Evolutionary conservation across 2,113 vertebrate species (phyloP).

Genomic region (Forbesichthys papilliferus): DNA sequence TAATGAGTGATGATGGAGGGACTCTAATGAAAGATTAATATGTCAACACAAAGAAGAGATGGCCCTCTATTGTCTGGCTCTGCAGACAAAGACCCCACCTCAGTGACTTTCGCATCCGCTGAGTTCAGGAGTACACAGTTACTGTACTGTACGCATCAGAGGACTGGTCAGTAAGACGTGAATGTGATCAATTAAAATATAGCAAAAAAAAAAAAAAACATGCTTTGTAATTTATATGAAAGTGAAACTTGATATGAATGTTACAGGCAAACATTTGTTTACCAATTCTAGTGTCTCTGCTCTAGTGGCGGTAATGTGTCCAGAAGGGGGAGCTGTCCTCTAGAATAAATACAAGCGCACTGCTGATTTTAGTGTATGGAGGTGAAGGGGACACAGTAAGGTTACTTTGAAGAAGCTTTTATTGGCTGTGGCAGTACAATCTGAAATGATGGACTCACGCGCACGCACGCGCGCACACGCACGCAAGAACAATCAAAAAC

Average conservation of each 20-base stretch:
- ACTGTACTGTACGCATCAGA: too few species aligned
- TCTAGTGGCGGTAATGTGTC: slow-evolving; percentile 2
- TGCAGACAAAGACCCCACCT: slow-evolving; percentile 11
- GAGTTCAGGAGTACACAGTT: not conserved
- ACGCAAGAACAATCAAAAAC: slow-evolving; percentile 12
- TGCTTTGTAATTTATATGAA: not conserved
- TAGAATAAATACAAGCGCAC: not conserved
- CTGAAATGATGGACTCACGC: slow-evolving; percentile 9
- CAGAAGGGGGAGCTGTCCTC: slow-evolving; percentile 51
- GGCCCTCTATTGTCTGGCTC: slow-evolving; percentile 25
- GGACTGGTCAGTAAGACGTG: too few species aligned
- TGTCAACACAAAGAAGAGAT: slow-evolving; percentile 48
- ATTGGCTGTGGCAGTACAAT: slow-evolving; percentile 24
- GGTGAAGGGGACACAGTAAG: slow-evolving; percentile 29
- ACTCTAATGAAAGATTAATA: slow-evolving; percentile 82
- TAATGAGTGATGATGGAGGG: slow-evolving; percentile 82
- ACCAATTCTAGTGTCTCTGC: not conserved
- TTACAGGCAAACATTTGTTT: not conserved
- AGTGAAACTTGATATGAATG: not conserved
- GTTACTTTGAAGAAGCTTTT: slow-evolving; percentile 21
- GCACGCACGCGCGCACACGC: slow-evolving; percentile 15
- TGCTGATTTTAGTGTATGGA: not conserved
- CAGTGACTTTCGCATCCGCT: slow-evolving; percentile 22
- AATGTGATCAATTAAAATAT: too few species aligned
- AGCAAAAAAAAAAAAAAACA: not conserved